Evolutionary conservation across 2,797 vertebrate species (phyloP).

Genomic region (Zalophus californianus): DNA sequence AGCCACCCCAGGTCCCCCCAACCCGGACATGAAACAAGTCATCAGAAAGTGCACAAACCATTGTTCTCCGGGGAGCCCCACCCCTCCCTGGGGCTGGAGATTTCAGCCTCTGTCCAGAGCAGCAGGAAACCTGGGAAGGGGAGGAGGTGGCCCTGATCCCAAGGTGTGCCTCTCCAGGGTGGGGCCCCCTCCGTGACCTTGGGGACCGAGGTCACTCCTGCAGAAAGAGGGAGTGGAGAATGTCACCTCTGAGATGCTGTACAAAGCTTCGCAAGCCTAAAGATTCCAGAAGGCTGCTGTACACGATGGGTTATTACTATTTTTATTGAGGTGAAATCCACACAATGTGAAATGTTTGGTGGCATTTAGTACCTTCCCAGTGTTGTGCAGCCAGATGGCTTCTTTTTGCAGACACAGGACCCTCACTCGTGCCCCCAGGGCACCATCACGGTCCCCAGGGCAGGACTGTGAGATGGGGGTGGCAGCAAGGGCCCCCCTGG

Average conservation of each 20-base stretch:
- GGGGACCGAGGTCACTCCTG: no score
- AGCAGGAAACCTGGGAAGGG: fast-evolving
- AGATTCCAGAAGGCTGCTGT: not conserved
- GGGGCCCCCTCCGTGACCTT: not conserved
- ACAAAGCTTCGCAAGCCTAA: no score
- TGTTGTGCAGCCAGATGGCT: not conserved
- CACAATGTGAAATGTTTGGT: fast-evolving
- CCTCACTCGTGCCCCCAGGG: not conserved
- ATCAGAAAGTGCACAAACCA: fast-evolving
- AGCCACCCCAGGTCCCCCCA: not conserved
- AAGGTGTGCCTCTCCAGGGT: fast-evolving
- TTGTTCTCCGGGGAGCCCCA: fast-evolving
- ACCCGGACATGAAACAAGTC: fast-evolving
- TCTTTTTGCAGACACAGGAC: not conserved
- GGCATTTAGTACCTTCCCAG: not conserved
- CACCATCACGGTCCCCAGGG: not conserved
- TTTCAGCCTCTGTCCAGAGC: not conserved
- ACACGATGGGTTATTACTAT: not conserved
- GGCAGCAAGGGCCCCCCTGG: not conserved
- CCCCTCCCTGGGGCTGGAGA: not conserved
- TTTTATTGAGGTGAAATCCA: not conserved
- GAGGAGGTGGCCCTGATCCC: fast-evolving
- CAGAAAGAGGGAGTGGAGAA: not conserved
- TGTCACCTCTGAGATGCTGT: not conserved
- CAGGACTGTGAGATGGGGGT: fast-evolving